Percentiles rank a stretch among this genome's conserved stretches.
These are phyloP conservation scores for Tyrannus savana DNA, from an alignment of 2,113 vertebrate genomes.

Conservation along the genomic window DNA sequence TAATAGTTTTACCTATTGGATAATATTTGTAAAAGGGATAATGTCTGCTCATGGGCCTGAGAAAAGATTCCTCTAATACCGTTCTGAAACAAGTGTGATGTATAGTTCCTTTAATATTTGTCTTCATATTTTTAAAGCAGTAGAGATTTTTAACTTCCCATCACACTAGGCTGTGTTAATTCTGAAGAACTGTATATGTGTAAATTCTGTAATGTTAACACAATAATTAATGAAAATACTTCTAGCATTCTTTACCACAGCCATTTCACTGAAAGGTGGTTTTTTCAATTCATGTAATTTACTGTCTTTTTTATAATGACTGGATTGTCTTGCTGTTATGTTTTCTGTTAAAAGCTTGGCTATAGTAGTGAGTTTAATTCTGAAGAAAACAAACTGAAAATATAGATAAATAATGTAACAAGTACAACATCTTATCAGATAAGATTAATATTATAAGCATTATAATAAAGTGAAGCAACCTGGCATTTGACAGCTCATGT, in stretches of 20 bases:
- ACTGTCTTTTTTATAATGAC: background rate
- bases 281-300: background rate
- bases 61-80: background rate
- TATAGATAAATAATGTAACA: background rate
- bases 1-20: slow-evolving; percentile 29
- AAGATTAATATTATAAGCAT: background rate
- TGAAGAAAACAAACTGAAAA: background rate
- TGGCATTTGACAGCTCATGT: background rate
- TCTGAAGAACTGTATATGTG: background rate
- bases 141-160: background rate
- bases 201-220: background rate
- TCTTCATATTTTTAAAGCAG: slow-evolving; percentile 13
- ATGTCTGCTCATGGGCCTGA: background rate
- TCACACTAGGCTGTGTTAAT: background rate
- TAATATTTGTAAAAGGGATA: slow-evolving; percentile 24
- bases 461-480: background rate
- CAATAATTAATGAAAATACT: background rate
- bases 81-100: background rate
- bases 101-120: slow-evolving; percentile 8
- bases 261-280: background rate
- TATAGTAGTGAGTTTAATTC: background rate
- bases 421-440: background rate
- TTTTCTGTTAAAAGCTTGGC: background rate
- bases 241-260: background rate
- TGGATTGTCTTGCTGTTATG: background rate